Percentiles rank a stretch among this genome's conserved stretches.
These are phyloP conservation scores for Reticulitermes lucifugus DNA, from an alignment of 2,888 invertebrate species.

Conservation along the genomic window DNA sequence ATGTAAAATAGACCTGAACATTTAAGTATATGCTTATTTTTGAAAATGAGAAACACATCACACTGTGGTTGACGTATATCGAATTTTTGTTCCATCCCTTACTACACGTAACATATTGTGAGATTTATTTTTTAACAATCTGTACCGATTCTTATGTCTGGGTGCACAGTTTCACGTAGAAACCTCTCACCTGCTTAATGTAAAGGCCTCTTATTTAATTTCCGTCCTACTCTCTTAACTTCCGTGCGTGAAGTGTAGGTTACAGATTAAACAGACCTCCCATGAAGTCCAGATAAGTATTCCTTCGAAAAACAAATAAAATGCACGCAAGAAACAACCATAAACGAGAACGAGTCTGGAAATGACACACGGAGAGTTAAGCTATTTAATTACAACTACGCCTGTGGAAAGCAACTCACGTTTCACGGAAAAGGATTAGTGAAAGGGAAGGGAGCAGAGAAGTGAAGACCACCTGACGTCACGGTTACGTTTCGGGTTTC, in stretches of 20 bases:
- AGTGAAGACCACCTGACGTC: conserved; percentile 15
- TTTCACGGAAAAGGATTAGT: conserved; percentile 16
- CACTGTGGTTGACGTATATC: too few species aligned
- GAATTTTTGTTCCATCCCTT: too few species aligned
- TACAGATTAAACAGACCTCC: neutral
- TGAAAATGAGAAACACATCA: too few species aligned
- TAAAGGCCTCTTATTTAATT: neutral
- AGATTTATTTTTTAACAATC: neutral
- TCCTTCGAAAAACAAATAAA: neutral
- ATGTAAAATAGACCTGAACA: too few species aligned
- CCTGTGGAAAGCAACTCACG: conserved; percentile 21
- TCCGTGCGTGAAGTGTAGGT: neutral
- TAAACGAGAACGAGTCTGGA: neutral
- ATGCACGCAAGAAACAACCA: neutral
- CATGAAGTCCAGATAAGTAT: neutral
- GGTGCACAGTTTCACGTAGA: too few species aligned
- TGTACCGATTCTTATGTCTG: neutral
- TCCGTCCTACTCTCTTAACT: neutral
- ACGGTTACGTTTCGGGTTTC: neutral
- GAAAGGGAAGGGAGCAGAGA: neutral
- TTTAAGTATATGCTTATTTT: too few species aligned
- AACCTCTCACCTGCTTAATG: neutral
- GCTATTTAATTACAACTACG: conserved; percentile 3
- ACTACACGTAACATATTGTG: too few species aligned
- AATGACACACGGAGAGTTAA: neutral